Evolutionary conservation across 2,888 invertebrate genomes (phyloP).

Genomic region (Autographa gamma): DNA sequence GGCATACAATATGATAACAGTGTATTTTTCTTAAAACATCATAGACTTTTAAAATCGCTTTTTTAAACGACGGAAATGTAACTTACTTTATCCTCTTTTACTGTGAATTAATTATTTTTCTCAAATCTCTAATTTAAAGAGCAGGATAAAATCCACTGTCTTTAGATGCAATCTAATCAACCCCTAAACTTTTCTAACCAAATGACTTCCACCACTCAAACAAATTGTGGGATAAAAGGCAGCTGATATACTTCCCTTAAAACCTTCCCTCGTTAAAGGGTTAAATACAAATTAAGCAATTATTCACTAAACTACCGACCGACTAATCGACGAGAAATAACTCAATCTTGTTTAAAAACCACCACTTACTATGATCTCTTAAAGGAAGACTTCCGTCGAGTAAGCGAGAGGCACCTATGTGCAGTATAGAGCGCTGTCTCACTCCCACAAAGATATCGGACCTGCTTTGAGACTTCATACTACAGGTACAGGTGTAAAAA

Average conservation of each 20-base stretch:
- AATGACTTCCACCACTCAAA: slow-evolving; percentile 23
- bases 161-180: not conserved
- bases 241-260: slow-evolving; percentile 31
- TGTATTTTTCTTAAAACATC: no score
- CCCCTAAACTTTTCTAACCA: slow-evolving; percentile 11
- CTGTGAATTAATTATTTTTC: not conserved
- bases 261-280: slow-evolving; percentile 39
- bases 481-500: slow-evolving; percentile 44
- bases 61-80: no score
- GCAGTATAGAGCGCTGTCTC: no score
- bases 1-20: no score
- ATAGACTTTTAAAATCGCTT: no score
- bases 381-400: no score
- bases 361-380: no score
- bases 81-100: no score
- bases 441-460: no score
- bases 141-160: not conserved
- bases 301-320: slow-evolving; percentile 44
- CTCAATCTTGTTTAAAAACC: slow-evolving; percentile 47
- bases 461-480: no score
- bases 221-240: slow-evolving; percentile 42
- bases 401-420: no score
- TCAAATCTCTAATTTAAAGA: not conserved
- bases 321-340: slow-evolving; percentile 55
- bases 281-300: slow-evolving; percentile 55